These are phyloP conservation scores for Barypeithes pellucidus DNA, from an alignment of 2,888 invertebrate genomes.

Conservation along the genomic window DNA sequence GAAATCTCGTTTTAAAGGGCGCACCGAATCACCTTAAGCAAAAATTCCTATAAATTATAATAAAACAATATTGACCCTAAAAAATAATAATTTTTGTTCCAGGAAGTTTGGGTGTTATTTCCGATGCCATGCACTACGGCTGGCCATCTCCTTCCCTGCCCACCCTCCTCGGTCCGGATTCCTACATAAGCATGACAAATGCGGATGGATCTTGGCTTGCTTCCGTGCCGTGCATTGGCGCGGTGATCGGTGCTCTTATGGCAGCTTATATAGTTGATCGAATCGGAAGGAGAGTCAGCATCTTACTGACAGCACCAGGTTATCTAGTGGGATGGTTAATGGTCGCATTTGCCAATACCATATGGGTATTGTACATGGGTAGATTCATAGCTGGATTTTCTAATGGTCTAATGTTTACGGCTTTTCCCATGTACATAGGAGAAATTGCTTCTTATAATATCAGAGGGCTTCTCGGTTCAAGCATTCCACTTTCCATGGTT, in stretches of 20 bases:
- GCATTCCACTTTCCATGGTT: conserved; percentile 74
- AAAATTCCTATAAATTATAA: too few species aligned
- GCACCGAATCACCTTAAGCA: too few species aligned
- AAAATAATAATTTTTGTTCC: conserved; percentile 53
- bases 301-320: conserved; percentile 74
- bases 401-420: conserved; percentile 68
- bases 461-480: conserved; percentile 74
- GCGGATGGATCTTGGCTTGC: conserved; percentile 78
- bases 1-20: too few species aligned
- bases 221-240: conserved; percentile 78
- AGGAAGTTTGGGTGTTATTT: conserved; percentile 67
- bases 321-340: conserved; percentile 78
- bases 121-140: conserved; percentile 71
- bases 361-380: conserved; percentile 61
- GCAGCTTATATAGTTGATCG: conserved; percentile 78
- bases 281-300: conserved; percentile 78
- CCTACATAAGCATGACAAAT: conserved; percentile 64
- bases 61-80: too few species aligned
- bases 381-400: conserved; percentile 77
- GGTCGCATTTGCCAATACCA: conserved; percentile 72
- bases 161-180: conserved; percentile 68
- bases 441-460: conserved; percentile 76
- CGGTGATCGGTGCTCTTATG: conserved; percentile 75
- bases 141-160: conserved; percentile 78
- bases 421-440: conserved; percentile 75